phyloP scores from a whole-genome alignment of 2,113 vertebrate genomes.

The Platanista minor region DNA sequence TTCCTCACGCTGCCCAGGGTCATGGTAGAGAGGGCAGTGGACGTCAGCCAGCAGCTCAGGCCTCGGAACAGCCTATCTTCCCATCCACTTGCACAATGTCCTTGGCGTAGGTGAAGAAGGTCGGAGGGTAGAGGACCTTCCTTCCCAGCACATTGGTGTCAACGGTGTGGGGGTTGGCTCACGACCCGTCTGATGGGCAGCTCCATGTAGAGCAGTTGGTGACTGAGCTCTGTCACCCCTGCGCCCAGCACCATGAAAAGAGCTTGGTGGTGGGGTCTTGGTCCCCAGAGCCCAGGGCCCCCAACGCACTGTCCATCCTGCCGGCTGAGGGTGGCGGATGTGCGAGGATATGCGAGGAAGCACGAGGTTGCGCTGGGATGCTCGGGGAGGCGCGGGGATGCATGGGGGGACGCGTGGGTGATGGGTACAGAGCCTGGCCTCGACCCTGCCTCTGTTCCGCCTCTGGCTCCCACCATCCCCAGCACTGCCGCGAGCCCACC shows the following conservation, averaged over 20 bases:
- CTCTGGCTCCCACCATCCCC: neutral
- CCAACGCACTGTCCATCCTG: neutral
- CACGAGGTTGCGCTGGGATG: no score
- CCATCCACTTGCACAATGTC: neutral
- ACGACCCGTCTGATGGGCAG: neutral
- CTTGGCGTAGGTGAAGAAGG: constrained; percentile 87
- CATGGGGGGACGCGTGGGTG: neutral
- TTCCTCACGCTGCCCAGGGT: neutral
- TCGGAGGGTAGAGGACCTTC: constrained; percentile 87
- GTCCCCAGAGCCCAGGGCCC: neutral
- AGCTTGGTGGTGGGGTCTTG: neutral
- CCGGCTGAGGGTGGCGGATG: neutral
- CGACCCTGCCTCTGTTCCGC: rapidly evolving
- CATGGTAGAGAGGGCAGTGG: neutral
- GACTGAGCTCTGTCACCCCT: neutral
- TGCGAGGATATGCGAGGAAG: neutral
- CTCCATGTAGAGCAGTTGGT: neutral
- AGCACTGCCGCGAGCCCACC: neutral
- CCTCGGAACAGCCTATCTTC: neutral
- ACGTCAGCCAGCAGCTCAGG: neutral
- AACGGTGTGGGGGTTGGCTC: constrained; percentile 72
- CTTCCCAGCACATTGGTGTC: constrained; percentile 89
- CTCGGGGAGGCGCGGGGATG: rapidly evolving
- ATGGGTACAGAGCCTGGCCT: neutral
- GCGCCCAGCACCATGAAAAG: neutral